Evolutionary conservation across 2,797 vertebrate species (phyloP), one percentile per base, ranked within the genome.

Genomic region (Coluber constrictor): DNA sequence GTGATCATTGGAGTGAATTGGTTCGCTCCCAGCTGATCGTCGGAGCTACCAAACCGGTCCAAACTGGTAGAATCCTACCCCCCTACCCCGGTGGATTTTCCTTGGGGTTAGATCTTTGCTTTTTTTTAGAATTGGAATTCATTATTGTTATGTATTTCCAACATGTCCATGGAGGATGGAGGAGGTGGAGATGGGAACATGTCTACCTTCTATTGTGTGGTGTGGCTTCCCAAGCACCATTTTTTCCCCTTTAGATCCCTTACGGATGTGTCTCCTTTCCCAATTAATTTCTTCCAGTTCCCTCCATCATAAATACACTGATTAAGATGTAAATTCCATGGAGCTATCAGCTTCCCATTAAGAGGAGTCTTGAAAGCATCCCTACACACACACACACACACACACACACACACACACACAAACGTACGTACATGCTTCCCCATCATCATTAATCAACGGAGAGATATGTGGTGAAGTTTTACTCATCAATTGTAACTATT

Each of bases 271-370:
- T 93, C 86, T 93, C 95, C 96, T 96, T 92, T 94, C 95, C 96
- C 97, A 95, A 97, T 98, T 98, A 98, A 98, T 99, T 98, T 97
- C 98, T 97, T 94, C 95, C 94, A 94, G 93, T 96, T 96, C 95
- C 94, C 95, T 97, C 96, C 92, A 96, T 98, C 98, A 97, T 98
- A 98, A 98, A 98, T 97, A 98, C 98, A 98, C 98, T 99, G 98
- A 99, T 99, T 99, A 99, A 99, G 99, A 99, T 98, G 98, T 98
- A 99, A 99, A 99, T 99, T 98, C 98, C 98, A 98, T 98, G 98
- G 98, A 98, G 98, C 98, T 99, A 99, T 99, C 98, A 99, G 98
- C 97, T 98, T 98, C 98, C 98, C 98, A 99, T 99, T 99, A 99
- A 98, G 98, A 96, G 97, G 97, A 98, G 98, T 98, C 98, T 98